Evolutionary conservation across 2,113 vertebrate genomes (phyloP), one percentile per base, ranked within the genome.

Genomic region (Steatornis caripensis): DNA sequence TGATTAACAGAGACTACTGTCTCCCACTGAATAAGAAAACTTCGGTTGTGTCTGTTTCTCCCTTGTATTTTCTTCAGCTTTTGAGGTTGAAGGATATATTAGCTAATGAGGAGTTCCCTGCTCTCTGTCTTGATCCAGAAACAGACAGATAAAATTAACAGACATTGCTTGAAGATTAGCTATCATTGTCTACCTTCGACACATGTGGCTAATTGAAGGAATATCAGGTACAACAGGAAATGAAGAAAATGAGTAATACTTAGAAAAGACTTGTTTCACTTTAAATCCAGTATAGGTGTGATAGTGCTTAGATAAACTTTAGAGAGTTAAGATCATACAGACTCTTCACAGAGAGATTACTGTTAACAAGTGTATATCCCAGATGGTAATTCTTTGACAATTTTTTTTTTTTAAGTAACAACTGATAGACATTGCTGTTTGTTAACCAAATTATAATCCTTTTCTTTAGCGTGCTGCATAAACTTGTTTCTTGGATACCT

Each of bases 81-180:
- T 75, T 92, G 54, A 92, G 49, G 46, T 90, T 39, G 46, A 80
- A 80, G 27, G n/a, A 84, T 90, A 62, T 87, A 76, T 88, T 77
- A 94, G 30, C 46, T 94, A 90, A 85, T 62, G 32, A 62, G 93
- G 57, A 90, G 66, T 66, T 94, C 54, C 24, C 82, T 75, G 51
- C 51, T 93, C 71, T 87, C 66, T 70, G 6, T 92, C 85, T 95
- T 95, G 79, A 96, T 93, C 68, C 62, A 91, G 92, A 96, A 94
- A 83, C 37, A 91, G 74, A 89, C 36, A 94, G 78, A 61, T 60
- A 88, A 95, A 97, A 94, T 90, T 90, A 91, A 83, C 66, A 93
- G 90, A 60, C 29, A 64, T 37, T 77, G 29, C 85, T 66, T 86
- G 68, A 88, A 90, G 60, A 95, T 95, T 85, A 95, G 71, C 71